Conservation (phyloP, 53 echinoderm and acorn worm genomes). For the Patiria pectinifera region DNA sequence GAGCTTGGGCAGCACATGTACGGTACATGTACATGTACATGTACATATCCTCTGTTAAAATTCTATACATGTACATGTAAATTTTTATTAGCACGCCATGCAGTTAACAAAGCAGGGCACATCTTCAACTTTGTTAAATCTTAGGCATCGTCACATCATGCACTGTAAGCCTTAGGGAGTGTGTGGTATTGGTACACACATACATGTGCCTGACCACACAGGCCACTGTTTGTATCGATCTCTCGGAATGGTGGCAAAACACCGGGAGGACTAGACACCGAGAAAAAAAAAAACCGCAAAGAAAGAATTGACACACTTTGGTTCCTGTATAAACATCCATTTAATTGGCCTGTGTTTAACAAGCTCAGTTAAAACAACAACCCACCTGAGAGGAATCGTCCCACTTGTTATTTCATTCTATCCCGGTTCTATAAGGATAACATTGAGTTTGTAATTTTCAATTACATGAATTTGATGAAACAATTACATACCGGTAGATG, state of each 20-base stretch:
- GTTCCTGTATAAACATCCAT: background rate
- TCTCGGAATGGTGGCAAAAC: background rate
- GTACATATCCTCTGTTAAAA: too few relatives aligned
- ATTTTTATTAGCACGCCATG: too few relatives aligned
- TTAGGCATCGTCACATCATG: too few relatives aligned
- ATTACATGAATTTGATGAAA: too few relatives aligned
- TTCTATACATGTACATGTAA: too few relatives aligned
- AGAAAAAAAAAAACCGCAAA: background rate
- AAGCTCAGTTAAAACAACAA: background rate
- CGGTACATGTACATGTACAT: too few relatives aligned
- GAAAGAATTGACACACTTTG: background rate
- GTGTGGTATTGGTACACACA: background rate
- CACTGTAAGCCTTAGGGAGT: background rate
- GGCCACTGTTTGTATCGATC: background rate
- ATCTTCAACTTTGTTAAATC: too few relatives aligned
- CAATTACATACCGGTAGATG: too few relatives aligned
- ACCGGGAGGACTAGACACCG: background rate
- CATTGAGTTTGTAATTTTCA: too few relatives aligned
- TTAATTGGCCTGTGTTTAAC: background rate
- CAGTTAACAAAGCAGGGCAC: too few relatives aligned
- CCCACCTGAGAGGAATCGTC: too few relatives aligned
- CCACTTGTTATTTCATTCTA: background rate
- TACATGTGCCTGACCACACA: background rate
- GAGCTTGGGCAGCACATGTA: too few relatives aligned
- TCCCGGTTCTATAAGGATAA: background rate